A percentile compares a stretch with the other conserved stretches of the same genome.
These are phyloP conservation scores for Andrena marginata DNA, from an alignment of 2,888 invertebrate genomes.

Conservation along the genomic window DNA sequence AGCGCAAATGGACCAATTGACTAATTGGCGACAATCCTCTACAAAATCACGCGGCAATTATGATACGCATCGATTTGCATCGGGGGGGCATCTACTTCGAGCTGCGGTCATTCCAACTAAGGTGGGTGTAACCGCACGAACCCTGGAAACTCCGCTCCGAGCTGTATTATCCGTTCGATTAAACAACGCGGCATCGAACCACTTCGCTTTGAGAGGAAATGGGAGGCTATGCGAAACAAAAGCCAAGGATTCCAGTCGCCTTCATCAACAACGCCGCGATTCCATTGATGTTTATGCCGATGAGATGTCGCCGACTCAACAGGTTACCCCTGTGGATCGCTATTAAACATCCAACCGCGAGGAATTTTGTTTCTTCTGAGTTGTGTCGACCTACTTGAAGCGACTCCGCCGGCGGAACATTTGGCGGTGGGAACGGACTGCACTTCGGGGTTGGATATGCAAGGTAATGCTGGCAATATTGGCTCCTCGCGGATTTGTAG, in stretches of 20 bases:
- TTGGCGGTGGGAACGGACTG: not conserved
- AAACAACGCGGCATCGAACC: conserved; percentile 33
- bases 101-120: conserved; percentile 19
- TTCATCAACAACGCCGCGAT: conserved; percentile 20
- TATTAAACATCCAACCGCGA: conserved; percentile 23
- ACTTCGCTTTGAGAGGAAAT: not conserved
- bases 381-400: not conserved
- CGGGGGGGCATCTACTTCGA: conserved; percentile 9
- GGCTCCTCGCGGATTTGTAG: conserved; percentile 36
- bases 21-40: conserved; percentile 19
- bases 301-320: conserved; percentile 64
- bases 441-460: conserved; percentile 1
- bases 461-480: not conserved
- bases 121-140: conserved; percentile 7
- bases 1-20: conserved; percentile 5
- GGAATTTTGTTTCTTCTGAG: conserved; percentile 13
- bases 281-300: conserved; percentile 36
- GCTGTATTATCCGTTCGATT: conserved; percentile 48
- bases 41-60: conserved; percentile 34
- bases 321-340: conserved; percentile 61
- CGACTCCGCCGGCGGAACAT: no score
- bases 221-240: conserved; percentile 15
- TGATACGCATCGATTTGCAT: conserved; percentile 6
- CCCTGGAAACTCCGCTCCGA: not conserved
- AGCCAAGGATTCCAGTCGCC: not conserved